phyloP scores from a whole-genome alignment of 2,888 invertebrate species.

The Automeris io region DNA sequence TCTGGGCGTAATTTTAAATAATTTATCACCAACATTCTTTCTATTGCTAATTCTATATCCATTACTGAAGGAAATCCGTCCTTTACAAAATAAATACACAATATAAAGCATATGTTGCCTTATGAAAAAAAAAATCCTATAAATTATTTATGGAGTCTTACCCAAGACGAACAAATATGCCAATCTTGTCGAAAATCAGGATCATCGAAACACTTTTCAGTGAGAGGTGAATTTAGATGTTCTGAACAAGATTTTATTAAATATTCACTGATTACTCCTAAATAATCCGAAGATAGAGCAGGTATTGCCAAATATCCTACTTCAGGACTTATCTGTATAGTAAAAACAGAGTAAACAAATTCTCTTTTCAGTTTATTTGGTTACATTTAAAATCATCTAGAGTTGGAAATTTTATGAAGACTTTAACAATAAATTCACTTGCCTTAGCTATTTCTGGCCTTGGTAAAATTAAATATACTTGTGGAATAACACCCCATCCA shows the following conservation, averaged over 20 bases:
- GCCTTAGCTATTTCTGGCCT: slow-evolving; percentile 48
- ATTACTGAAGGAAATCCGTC: slow-evolving; percentile 69
- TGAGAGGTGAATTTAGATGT: slow-evolving; percentile 47
- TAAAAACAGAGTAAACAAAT: too few species aligned
- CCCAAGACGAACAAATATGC: slow-evolving; percentile 60
- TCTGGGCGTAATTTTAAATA: slow-evolving; percentile 59
- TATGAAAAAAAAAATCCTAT: background rate
- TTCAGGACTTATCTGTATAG: slow-evolving; percentile 39
- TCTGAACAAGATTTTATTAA: slow-evolving; percentile 36
- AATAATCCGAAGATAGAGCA: slow-evolving; percentile 50
- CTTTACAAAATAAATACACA: slow-evolving; percentile 28
- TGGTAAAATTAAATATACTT: slow-evolving; percentile 71
- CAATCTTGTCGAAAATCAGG: slow-evolving; percentile 44
- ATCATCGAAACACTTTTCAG: slow-evolving; percentile 61
- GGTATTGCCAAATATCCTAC: slow-evolving; percentile 71
- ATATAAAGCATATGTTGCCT: too few species aligned
- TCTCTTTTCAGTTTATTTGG: too few species aligned
- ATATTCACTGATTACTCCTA: slow-evolving; percentile 48
- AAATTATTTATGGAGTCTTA: slow-evolving; percentile 18
- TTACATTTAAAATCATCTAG: too few species aligned
- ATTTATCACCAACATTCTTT: slow-evolving; percentile 67
- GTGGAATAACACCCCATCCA: slow-evolving; percentile 78
- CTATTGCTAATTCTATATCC: slow-evolving; percentile 79
- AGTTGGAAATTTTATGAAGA: too few species aligned
- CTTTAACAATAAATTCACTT: too few species aligned